Conservation (phyloP, 2,888 invertebrate species). For the Cartodere bifasciata region DNA sequence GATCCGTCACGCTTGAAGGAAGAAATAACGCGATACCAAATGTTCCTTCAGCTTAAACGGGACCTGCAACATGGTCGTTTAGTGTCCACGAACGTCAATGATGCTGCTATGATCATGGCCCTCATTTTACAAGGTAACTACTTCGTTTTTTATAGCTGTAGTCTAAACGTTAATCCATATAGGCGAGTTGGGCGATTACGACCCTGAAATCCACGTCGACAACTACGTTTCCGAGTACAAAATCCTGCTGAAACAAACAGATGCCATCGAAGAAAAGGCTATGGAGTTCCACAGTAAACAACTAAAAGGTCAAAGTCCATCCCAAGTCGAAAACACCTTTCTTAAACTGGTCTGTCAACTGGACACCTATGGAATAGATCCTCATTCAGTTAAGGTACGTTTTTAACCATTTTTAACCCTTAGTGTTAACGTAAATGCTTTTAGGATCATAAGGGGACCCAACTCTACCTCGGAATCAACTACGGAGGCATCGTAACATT, state of each 20-base stretch:
- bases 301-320: slow-evolving; percentile 73
- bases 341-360: slow-evolving; percentile 81
- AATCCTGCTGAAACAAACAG: slow-evolving; percentile 83
- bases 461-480: slow-evolving; percentile 89
- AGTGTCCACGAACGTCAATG: slow-evolving; percentile 80
- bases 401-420: neutral
- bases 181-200: slow-evolving; percentile 94
- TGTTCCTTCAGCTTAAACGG: slow-evolving; percentile 85
- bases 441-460: slow-evolving; percentile 85
- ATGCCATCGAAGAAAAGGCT: slow-evolving; percentile 82
- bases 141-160: too few species aligned
- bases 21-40: slow-evolving; percentile 88
- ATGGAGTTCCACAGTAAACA: slow-evolving; percentile 83
- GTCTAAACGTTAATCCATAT: too few species aligned
- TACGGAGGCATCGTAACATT: slow-evolving; percentile 91
- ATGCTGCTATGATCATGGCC: slow-evolving; percentile 81
- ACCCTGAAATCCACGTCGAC: slow-evolving; percentile 74
- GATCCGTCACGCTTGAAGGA: slow-evolving; percentile 88
- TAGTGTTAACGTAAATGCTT: slow-evolving; percentile 14
- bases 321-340: slow-evolving; percentile 81
- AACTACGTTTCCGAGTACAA: slow-evolving; percentile 88
- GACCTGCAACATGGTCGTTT: slow-evolving; percentile 91
- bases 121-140: slow-evolving; percentile 91
- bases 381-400: slow-evolving; percentile 88
- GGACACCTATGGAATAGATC: slow-evolving; percentile 96